These are phyloP conservation scores for Ibidorhyncha struthersii DNA, from an alignment of 2,113 vertebrate genomes.

Conservation along the genomic window DNA sequence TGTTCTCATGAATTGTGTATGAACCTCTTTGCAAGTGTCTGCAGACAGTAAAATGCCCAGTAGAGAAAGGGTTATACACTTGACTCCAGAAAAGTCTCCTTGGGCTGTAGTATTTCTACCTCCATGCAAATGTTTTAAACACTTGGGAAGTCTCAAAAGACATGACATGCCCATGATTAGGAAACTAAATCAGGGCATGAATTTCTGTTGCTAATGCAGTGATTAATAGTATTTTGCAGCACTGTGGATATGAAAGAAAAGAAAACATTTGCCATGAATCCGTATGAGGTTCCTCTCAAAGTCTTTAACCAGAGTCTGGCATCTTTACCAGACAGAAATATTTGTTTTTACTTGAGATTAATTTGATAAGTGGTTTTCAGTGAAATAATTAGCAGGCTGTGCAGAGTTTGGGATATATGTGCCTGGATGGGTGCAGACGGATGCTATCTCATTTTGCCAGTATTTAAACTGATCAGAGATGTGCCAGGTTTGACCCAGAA, in stretches of 20 bases:
- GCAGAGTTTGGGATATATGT: neutral
- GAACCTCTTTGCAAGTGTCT: neutral
- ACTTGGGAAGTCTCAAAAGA: neutral
- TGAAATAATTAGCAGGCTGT: neutral
- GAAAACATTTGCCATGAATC: neutral
- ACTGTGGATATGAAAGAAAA: neutral
- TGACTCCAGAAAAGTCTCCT: neutral
- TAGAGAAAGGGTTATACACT: neutral
- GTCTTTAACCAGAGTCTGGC: neutral
- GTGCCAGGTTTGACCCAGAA: neutral
- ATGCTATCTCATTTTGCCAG: neutral
- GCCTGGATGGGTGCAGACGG: neutral
- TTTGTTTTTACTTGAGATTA: neutral
- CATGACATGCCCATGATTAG: neutral
- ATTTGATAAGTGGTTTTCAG: neutral
- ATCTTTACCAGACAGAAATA: neutral
- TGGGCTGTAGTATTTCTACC: neutral
- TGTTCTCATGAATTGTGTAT: neutral
- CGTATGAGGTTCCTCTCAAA: neutral
- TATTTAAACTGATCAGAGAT: neutral
- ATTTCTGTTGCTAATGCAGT: neutral
- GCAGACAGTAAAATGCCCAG: neutral
- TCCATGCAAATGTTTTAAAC: neutral
- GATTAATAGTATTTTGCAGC: neutral
- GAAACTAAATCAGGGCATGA: neutral